These are phyloP conservation scores for Lacerta viridis DNA, from an alignment of 2,797 vertebrate genomes.

Conservation along the genomic window DNA sequence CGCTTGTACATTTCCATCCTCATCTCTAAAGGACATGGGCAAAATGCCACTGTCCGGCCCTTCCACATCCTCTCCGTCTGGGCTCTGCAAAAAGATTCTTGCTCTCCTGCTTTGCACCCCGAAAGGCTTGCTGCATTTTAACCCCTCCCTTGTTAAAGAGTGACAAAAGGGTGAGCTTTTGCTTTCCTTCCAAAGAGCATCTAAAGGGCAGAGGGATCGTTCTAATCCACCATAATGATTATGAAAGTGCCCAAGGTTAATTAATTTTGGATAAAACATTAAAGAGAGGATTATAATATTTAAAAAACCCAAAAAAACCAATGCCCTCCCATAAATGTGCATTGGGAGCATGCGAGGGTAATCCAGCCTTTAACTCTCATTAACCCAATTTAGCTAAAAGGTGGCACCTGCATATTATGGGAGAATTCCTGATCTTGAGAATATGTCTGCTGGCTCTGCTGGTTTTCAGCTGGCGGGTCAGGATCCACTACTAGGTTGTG, in stretches of 20 bases:
- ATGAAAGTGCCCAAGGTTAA: slow-evolving; percentile 29
- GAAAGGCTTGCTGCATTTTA: neutral
- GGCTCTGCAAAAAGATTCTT: neutral
- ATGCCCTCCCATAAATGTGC: neutral
- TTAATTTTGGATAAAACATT: slow-evolving; percentile 20
- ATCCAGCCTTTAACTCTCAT: neutral
- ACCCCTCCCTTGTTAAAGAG: neutral
- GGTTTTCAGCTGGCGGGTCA: no score
- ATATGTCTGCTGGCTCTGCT: no score
- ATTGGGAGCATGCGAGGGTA: neutral
- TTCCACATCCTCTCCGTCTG: neutral
- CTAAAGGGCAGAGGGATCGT: neutral
- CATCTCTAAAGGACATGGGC: neutral
- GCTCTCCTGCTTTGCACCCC: neutral
- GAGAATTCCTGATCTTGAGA: neutral
- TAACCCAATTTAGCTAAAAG: slow-evolving; percentile 1
- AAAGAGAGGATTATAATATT: neutral
- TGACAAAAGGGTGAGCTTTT: neutral
- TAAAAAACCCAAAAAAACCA: no score
- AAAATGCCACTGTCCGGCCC: neutral
- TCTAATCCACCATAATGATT: slow-evolving; percentile 11
- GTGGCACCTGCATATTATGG: neutral
- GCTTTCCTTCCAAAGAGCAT: neutral
- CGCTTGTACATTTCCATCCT: neutral
- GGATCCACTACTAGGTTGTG: no score